Conservation (phyloP, 2,888 invertebrate species). For the Hirudinaria manillensis region DNA sequence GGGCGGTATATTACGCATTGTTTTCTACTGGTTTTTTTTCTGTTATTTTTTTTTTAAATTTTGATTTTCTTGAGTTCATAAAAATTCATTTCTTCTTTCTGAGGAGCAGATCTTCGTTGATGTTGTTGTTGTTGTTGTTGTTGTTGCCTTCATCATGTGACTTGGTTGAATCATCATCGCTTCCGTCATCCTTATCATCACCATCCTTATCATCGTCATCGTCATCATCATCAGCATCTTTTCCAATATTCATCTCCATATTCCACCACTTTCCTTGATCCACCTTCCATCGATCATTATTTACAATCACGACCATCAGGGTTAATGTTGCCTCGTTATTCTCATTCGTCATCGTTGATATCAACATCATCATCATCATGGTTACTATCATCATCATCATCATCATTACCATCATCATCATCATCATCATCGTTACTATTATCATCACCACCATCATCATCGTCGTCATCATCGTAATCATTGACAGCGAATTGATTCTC, state of each 20-base stretch:
- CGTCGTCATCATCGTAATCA: conserved; percentile 16
- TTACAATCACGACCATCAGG: no score
- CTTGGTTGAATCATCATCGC: background rate
- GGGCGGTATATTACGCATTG: no score
- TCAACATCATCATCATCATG: conserved; percentile 20
- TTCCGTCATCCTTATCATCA: conserved; percentile 11
- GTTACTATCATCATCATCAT: conserved; percentile 23
- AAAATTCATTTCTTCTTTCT: no score
- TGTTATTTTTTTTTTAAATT: no score
- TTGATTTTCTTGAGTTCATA: no score
- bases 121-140: no score
- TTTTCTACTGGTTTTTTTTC: no score
- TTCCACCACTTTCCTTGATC: background rate
- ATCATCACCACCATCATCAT: conserved; percentile 30
- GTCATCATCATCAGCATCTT: conserved; percentile 20
- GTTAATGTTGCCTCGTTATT: background rate
- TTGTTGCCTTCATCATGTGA: no score
- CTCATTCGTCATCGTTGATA: background rate
- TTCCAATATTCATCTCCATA: conserved; percentile 9
- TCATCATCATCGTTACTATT: conserved; percentile 29
- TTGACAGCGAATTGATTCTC: background rate
- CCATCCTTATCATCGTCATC: conserved; percentile 11
- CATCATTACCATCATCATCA: conserved; percentile 30
- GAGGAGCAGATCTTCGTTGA: no score
- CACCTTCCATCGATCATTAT: no score